These are phyloP conservation scores for Smittia sp. DNA, from an alignment of 2,888 invertebrate species.

Conservation along the genomic window DNA sequence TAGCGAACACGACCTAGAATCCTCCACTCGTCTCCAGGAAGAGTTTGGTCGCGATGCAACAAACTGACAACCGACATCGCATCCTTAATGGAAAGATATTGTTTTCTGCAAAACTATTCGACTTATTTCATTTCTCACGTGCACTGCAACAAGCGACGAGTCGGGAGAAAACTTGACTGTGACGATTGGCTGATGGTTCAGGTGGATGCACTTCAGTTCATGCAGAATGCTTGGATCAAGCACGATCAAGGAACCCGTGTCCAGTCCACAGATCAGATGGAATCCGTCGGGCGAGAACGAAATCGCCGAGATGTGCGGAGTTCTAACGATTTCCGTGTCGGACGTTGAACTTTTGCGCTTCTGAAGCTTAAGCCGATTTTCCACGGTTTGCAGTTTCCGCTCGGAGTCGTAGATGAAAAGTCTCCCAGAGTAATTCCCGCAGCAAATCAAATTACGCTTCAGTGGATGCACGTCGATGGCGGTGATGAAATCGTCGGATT, in stretches of 20 bases:
- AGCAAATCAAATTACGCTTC: slow-evolving; percentile 55
- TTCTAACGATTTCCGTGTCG: slow-evolving; percentile 5
- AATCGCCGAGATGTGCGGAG: slow-evolving; percentile 19
- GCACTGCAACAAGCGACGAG: slow-evolving; percentile 58
- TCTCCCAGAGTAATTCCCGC: slow-evolving; percentile 56
- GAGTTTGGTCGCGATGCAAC: slow-evolving; percentile 51
- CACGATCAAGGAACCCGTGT: slow-evolving; percentile 60
- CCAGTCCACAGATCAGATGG: slow-evolving; percentile 60
- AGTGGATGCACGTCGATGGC: slow-evolving; percentile 57
- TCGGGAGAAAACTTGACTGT: slow-evolving; percentile 58
- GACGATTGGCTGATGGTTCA: slow-evolving; percentile 49
- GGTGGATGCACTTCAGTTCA: slow-evolving; percentile 45
- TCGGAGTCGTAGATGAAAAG: slow-evolving; percentile 55
- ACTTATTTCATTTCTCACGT: slow-evolving; percentile 53
- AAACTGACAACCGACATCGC: slow-evolving; percentile 56
- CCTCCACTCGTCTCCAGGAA: slow-evolving; percentile 52
- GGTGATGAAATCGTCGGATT: slow-evolving; percentile 51
- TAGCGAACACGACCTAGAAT: slow-evolving; percentile 62
- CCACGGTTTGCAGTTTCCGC: slow-evolving; percentile 45
- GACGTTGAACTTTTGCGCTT: slow-evolving; percentile 20
- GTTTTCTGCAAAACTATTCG: not conserved
- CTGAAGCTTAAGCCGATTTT: slow-evolving; percentile 42
- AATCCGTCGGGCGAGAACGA: slow-evolving; percentile 50
- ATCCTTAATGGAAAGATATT: slow-evolving; percentile 54
- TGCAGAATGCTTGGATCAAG: slow-evolving; percentile 60